These are phyloP conservation scores for Olivierus martensii DNA, from an alignment of 1,140 invertebrate species.

Conservation along the genomic window DNA sequence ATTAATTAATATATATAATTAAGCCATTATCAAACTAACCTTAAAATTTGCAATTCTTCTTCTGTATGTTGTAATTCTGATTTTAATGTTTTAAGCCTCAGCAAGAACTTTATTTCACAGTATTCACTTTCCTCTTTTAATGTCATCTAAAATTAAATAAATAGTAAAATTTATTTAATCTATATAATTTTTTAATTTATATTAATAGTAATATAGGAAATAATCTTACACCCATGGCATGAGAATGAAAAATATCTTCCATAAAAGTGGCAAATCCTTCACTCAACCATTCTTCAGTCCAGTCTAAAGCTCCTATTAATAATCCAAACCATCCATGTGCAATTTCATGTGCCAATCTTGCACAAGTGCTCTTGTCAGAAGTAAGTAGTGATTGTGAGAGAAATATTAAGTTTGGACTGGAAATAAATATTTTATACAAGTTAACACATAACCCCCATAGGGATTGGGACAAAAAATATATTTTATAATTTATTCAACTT, in stretches of 20 bases:
- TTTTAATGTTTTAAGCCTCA: slow-evolving; percentile 26
- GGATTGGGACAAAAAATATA: no score
- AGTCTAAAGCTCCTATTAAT: slow-evolving; percentile 74
- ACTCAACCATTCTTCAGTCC: slow-evolving; percentile 68
- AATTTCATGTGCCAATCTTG: slow-evolving; percentile 55
- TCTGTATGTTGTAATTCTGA: slow-evolving; percentile 29
- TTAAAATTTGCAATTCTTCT: slow-evolving; percentile 26
- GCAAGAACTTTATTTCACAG: slow-evolving; percentile 21
- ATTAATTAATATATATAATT: background rate
- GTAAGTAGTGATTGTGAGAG: slow-evolving; percentile 30
- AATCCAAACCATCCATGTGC: slow-evolving; percentile 65
- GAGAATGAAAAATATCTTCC: slow-evolving; percentile 30
- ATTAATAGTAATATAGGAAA: background rate
- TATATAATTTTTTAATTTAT: background rate
- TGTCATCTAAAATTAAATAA: background rate
- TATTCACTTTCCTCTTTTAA: background rate
- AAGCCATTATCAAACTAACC: slow-evolving; percentile 12
- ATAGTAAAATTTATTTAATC: background rate
- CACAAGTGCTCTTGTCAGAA: slow-evolving; percentile 25
- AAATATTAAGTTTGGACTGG: slow-evolving; percentile 32
- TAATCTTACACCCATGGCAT: background rate
- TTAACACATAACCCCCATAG: no score
- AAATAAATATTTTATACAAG: slow-evolving; percentile 5
- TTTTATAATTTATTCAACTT: no score
- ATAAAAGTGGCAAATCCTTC: slow-evolving; percentile 82